phyloP scores from a whole-genome alignment of 2,888 invertebrate species.

The Anaspis maculata region DNA sequence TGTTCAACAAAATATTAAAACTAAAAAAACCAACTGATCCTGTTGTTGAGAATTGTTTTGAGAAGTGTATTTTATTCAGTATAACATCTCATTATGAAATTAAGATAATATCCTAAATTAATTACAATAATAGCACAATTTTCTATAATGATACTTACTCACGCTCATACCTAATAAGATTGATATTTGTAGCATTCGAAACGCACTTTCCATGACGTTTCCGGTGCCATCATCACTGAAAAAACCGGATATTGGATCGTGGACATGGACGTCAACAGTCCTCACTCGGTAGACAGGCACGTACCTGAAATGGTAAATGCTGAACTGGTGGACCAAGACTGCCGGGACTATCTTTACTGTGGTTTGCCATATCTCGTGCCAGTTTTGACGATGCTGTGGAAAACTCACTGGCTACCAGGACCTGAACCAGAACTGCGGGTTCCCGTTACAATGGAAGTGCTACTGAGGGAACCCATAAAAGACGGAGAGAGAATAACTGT shows the following conservation, averaged over 20 bases:
- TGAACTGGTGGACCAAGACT: conserved; percentile 46
- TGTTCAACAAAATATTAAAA: too few relatives aligned
- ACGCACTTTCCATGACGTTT: conserved; percentile 50
- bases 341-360: conserved; percentile 61
- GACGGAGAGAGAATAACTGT: conserved; percentile 43
- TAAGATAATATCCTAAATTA: too few relatives aligned
- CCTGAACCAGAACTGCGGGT: conserved; percentile 45
- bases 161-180: too few relatives aligned
- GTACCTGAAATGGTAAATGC: conserved; percentile 48
- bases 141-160: too few relatives aligned
- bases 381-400: conserved; percentile 57
- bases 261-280: conserved; percentile 68
- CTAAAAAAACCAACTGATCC: too few relatives aligned
- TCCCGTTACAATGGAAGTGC: conserved; percentile 44
- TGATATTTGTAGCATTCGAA: conserved; percentile 53
- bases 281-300: conserved; percentile 48
- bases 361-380: conserved; percentile 75
- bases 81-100: too few relatives aligned
- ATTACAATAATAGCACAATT: too few relatives aligned
- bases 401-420: conserved; percentile 54
- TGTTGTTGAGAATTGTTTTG: too few relatives aligned
- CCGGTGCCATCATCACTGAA: conserved; percentile 43
- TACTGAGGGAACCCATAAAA: conserved; percentile 36
- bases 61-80: too few relatives aligned
- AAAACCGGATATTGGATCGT: conserved; percentile 63